Evolutionary conservation across 2,113 vertebrate species (phyloP).

Genomic region (Gymnorhina tibicen): DNA sequence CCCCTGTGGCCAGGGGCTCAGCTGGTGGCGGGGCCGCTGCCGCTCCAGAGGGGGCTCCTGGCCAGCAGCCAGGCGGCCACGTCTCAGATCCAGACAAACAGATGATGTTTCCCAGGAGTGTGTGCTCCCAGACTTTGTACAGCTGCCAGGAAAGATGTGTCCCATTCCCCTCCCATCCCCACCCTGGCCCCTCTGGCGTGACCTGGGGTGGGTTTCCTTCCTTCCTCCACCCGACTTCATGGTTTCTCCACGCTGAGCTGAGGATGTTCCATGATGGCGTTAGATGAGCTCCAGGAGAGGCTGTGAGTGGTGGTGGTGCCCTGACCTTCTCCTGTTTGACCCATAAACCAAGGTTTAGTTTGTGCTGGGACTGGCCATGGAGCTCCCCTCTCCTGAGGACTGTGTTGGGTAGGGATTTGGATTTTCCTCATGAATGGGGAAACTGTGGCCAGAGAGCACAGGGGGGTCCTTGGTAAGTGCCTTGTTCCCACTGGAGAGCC

Average conservation of each 20-base stretch:
- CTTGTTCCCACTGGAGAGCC: background rate
- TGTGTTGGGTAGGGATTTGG: background rate
- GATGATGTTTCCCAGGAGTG: background rate
- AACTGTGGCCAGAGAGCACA: background rate
- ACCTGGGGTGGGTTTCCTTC: background rate
- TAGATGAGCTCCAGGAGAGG: background rate
- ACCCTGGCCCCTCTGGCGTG: background rate
- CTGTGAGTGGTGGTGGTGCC: accelerated
- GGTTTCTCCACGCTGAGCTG: accelerated
- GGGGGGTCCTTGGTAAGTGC: background rate
- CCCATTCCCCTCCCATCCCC: background rate
- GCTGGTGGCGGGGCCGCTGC: background rate
- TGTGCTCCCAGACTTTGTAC: background rate
- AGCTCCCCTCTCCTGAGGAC: background rate
- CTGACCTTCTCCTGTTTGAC: background rate
- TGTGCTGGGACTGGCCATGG: background rate
- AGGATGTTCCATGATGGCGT: background rate
- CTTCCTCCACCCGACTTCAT: accelerated
- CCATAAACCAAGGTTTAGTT: background rate
- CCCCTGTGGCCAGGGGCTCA: background rate
- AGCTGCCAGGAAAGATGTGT: background rate
- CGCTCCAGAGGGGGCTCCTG: background rate
- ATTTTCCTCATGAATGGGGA: background rate
- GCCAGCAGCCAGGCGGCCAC: background rate
- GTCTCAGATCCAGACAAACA: accelerated